Evolutionary conservation across 2,888 invertebrate species (phyloP).

Genomic region (Microplitis deprimator): DNA sequence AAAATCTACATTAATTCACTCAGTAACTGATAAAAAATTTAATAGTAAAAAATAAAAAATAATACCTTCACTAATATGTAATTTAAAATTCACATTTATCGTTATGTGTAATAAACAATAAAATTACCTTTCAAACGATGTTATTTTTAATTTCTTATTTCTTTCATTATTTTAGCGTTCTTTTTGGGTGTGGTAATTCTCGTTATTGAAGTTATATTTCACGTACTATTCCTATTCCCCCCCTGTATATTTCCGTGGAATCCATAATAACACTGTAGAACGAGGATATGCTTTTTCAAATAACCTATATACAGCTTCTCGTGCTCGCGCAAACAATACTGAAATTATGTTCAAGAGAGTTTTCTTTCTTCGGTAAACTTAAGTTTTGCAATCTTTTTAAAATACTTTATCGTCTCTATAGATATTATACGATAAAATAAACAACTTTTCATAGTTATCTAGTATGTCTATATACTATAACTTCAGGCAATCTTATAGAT

Average conservation of each 20-base stretch:
- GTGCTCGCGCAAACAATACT: constrained; percentile 63
- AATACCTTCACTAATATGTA: constrained; percentile 57
- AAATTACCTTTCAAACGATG: constrained; percentile 5
- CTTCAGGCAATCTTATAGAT: not conserved
- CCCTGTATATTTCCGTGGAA: constrained; percentile 36
- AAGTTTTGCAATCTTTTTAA: constrained; percentile 64
- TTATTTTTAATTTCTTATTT: constrained; percentile 3
- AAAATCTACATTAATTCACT: not conserved
- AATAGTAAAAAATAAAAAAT: constrained; percentile 15
- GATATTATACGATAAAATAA: not conserved
- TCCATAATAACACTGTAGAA: constrained; percentile 43
- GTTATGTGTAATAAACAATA: not conserved
- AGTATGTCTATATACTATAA: constrained; percentile 52
- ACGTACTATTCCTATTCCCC: constrained; percentile 43
- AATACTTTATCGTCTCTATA: constrained; percentile 17
- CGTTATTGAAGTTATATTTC: constrained; percentile 59
- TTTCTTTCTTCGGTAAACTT: constrained; percentile 46
- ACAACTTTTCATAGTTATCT: constrained; percentile 58
- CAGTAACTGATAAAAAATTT: not conserved
- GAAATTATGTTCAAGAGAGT: constrained; percentile 70
- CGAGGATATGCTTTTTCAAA: not conserved
- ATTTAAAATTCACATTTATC: constrained; percentile 54
- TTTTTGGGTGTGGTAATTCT: constrained; percentile 54
- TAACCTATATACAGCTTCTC: constrained; percentile 29
- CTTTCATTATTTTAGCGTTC: constrained; percentile 11